Evolutionary conservation across 2,888 invertebrate species (phyloP).

Genomic region (Hydroisotoma schaefferi): DNA sequence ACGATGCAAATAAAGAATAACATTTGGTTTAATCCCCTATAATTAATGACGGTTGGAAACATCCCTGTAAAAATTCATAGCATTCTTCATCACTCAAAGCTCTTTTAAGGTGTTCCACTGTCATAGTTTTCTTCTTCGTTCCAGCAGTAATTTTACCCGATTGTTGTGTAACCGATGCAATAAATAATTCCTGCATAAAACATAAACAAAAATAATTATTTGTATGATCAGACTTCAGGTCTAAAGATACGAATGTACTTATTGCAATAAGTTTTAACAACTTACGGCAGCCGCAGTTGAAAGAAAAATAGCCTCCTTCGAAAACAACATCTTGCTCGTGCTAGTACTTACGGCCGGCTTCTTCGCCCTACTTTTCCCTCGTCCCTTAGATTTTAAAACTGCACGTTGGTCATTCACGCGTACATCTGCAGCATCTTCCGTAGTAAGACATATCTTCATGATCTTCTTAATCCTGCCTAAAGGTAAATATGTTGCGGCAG

Average conservation of each 20-base stretch:
- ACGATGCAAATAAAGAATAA: too few relatives aligned
- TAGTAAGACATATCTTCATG: constrained; percentile 16
- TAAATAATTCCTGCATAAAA: constrained; percentile 29
- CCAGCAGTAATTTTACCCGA: constrained; percentile 21
- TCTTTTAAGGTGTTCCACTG: constrained; percentile 28
- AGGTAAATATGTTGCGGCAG: constrained; percentile 4
- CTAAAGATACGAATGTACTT: neutral
- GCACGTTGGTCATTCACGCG: constrained; percentile 3
- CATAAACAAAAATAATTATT: neutral
- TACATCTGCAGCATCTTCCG: neutral
- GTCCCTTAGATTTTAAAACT: neutral
- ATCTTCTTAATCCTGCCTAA: constrained; percentile 16
- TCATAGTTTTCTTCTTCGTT: constrained; percentile 33
- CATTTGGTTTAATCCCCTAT: constrained; percentile 14
- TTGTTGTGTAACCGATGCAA: constrained; percentile 25
- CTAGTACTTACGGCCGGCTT: neutral
- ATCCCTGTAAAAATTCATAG: constrained; percentile 33
- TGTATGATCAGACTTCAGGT: neutral
- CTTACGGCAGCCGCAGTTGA: constrained; percentile 23
- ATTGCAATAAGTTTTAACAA: neutral
- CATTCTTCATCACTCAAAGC: constrained; percentile 28
- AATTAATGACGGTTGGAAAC: constrained; percentile 26
- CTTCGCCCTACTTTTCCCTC: constrained; percentile 11
- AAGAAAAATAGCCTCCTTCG: constrained; percentile 20
- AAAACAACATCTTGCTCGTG: constrained; percentile 9